phyloP scores from a whole-genome alignment of 2,888 invertebrate genomes.

The Dastarcus helophoroides region DNA sequence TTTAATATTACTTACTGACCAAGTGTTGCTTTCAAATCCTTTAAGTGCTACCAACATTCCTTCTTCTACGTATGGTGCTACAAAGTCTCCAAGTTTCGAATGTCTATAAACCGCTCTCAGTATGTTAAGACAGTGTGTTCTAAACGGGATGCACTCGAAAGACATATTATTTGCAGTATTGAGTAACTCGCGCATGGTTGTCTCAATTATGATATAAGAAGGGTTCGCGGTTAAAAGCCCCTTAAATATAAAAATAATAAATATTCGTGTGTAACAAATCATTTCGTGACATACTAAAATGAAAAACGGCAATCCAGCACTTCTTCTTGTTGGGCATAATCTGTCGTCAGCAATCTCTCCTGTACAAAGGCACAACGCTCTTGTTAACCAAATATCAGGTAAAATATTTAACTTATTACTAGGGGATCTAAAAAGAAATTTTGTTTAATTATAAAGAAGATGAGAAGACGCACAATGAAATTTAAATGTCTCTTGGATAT shows the following conservation, averaged over 20 bases:
- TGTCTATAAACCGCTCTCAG: slow-evolving; percentile 70
- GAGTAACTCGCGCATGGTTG: slow-evolving; percentile 47
- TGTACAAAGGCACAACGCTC: slow-evolving; percentile 45
- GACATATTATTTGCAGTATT: slow-evolving; percentile 30
- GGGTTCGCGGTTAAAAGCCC: slow-evolving; percentile 68
- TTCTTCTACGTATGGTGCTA: slow-evolving; percentile 54
- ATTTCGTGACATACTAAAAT: slow-evolving; percentile 50
- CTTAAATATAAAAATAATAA: slow-evolving; percentile 34
- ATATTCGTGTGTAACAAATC: slow-evolving; percentile 1
- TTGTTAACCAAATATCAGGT: slow-evolving; percentile 54
- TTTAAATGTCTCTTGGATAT: too few species aligned
- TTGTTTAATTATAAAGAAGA: neutral
- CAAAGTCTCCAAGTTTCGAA: slow-evolving; percentile 60
- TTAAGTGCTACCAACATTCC: slow-evolving; percentile 61
- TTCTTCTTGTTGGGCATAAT: slow-evolving; percentile 74
- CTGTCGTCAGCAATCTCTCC: slow-evolving; percentile 39
- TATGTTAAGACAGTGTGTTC: slow-evolving; percentile 78
- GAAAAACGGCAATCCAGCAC: slow-evolving; percentile 91
- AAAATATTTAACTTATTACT: slow-evolving; percentile 41
- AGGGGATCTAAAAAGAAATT: slow-evolving; percentile 24
- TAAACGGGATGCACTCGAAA: slow-evolving; percentile 37
- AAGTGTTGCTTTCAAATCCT: slow-evolving; percentile 61
- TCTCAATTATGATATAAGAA: slow-evolving; percentile 34
- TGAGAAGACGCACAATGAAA: neutral
- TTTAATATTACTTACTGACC: slow-evolving; percentile 53